A percentile compares a stretch with the other conserved stretches of the same genome.
phyloP scores from a whole-genome alignment of 2,113 vertebrate genomes.

The Muntiacus muntjak region DNA sequence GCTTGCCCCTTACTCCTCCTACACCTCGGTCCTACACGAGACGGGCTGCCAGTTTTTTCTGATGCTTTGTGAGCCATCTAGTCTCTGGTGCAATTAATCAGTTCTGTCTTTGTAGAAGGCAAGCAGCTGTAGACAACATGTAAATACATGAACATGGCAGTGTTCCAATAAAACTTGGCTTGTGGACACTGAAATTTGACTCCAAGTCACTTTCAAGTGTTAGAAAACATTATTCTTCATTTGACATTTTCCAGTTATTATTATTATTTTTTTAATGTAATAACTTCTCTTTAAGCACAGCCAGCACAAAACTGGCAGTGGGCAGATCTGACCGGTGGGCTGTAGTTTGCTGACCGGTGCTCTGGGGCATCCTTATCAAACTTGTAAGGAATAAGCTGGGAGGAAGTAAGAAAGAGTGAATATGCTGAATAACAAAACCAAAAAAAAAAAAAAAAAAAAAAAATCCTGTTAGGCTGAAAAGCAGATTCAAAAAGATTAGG shows the following conservation, averaged over 20 bases:
- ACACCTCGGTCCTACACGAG: background rate
- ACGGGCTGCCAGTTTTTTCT: background rate
- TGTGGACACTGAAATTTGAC: background rate
- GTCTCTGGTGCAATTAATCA: background rate
- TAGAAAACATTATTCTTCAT: background rate
- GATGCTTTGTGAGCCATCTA: background rate
- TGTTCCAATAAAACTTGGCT: background rate
- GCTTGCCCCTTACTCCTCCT: background rate
- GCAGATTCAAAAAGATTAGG: background rate
- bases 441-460: background rate
- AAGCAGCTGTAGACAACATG: background rate
- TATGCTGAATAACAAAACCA: background rate
- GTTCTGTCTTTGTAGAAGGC: background rate
- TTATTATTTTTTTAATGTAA: background rate
- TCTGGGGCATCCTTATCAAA: background rate
- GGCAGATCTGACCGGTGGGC: background rate
- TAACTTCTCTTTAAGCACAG: background rate
- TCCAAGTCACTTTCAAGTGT: background rate
- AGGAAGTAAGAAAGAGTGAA: background rate
- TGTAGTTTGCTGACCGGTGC: background rate
- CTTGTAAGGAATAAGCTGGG: background rate
- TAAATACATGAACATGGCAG: background rate
- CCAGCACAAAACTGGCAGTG: background rate
- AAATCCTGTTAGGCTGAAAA: background rate
- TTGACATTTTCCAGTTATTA: background rate